These are phyloP conservation scores for Pristionchus entomophagus DNA, from an alignment of 2,888 invertebrate species.

Conservation along the genomic window DNA sequence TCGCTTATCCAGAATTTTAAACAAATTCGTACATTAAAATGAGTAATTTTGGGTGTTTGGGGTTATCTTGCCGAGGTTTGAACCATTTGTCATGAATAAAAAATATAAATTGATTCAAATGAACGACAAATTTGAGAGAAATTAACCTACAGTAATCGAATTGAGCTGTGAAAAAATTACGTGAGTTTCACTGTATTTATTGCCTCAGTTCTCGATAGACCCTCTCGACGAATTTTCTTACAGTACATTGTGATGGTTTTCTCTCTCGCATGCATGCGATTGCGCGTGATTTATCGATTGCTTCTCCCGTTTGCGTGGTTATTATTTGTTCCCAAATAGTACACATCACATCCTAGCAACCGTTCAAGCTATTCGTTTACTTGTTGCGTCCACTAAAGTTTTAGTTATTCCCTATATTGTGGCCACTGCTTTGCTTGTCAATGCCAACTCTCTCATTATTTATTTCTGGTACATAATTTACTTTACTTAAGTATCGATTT, in stretches of 20 bases:
- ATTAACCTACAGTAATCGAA: no score
- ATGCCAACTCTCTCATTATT: no score
- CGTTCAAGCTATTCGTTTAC: no score
- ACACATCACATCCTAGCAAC: not conserved
- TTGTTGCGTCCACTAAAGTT: not conserved
- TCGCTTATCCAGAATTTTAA: not conserved
- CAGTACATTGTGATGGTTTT: not conserved
- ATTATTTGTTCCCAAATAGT: not conserved
- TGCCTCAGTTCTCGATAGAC: constrained; percentile 28
- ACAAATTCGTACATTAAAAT: no score
- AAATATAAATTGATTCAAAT: no score
- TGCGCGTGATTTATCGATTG: not conserved
- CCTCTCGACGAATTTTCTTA: not conserved
- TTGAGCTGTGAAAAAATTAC: no score
- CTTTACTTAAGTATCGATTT: not conserved
- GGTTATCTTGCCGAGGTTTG: constrained; percentile 2
- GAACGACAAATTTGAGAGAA: no score
- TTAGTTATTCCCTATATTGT: not conserved
- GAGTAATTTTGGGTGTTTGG: no score
- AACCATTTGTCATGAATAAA: not conserved
- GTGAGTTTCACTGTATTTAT: no score
- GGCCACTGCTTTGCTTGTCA: no score
- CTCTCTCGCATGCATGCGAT: not conserved
- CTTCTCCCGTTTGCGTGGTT: not conserved
- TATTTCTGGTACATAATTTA: not conserved